Conservation (phyloP, 2,113 vertebrate species). For the Falco punctatus region DNA sequence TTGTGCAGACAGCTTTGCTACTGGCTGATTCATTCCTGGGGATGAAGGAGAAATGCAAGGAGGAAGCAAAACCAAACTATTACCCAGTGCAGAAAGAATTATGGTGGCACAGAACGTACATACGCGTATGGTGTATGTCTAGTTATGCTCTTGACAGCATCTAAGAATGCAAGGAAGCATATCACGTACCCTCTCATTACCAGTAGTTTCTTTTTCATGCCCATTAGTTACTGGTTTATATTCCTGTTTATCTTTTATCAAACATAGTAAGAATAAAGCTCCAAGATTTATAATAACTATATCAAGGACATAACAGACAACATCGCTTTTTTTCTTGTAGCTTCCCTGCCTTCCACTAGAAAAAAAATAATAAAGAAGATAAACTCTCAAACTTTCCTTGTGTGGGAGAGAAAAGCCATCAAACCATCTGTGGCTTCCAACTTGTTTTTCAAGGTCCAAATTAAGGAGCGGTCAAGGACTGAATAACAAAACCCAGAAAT, state of each 20-base stretch:
- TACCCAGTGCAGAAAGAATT: neutral
- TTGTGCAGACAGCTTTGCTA: neutral
- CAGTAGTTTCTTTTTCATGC: neutral
- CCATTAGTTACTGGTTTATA: neutral
- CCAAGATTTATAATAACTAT: neutral
- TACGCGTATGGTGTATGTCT: neutral
- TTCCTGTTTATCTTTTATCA: neutral
- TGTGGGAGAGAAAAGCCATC: neutral
- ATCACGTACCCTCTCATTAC: neutral
- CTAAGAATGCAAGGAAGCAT: neutral
- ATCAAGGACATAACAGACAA: neutral
- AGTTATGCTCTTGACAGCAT: neutral
- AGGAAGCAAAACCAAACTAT: neutral
- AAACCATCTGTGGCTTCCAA: neutral
- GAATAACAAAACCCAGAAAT: neutral
- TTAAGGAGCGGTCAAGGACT: neutral
- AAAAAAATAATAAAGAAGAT: neutral
- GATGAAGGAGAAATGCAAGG: neutral
- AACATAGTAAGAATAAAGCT: neutral
- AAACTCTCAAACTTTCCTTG: neutral
- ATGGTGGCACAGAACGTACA: neutral
- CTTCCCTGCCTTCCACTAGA: neutral
- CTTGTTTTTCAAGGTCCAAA: neutral
- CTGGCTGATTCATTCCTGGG: neutral
- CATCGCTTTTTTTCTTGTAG: neutral